Conservation (phyloP, 1,140 invertebrate species). For the Tenebrio molitor region DNA sequence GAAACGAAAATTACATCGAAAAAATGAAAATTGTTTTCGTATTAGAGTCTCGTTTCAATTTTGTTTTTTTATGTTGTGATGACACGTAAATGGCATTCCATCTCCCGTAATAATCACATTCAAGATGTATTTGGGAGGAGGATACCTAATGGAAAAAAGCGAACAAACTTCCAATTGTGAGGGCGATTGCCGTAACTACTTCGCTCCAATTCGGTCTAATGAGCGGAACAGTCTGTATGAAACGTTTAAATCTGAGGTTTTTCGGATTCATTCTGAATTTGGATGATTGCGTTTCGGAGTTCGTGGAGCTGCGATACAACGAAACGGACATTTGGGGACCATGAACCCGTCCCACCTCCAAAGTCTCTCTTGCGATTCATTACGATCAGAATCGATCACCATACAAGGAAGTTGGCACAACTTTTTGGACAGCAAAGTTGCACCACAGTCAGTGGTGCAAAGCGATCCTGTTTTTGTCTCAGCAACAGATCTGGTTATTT, state of each 20-base stretch:
- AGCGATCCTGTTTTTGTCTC: too few relatives aligned
- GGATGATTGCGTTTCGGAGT: too few relatives aligned
- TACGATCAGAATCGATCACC: too few relatives aligned
- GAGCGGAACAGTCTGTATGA: conserved; percentile 12
- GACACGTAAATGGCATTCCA: conserved; percentile 1
- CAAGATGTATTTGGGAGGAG: neutral
- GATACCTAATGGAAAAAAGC: conserved; percentile 12
- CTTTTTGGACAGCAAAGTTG: too few relatives aligned
- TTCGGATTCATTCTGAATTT: conserved; percentile 18
- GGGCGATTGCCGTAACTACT: conserved; percentile 11
- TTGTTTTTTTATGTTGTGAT: neutral
- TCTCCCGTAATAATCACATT: neutral
- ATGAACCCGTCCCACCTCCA: too few relatives aligned
- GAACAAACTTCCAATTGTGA: conserved; percentile 1
- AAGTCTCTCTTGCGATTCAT: too few relatives aligned
- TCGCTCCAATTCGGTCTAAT: neutral
- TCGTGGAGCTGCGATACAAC: too few relatives aligned
- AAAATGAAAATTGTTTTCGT: conserved; percentile 4
- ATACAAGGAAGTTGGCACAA: too few relatives aligned
- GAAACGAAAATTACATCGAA: neutral
- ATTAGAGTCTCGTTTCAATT: neutral
- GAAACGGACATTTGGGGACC: too few relatives aligned
- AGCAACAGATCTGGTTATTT: too few relatives aligned
- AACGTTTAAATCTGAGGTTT: neutral
- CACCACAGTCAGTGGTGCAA: too few relatives aligned